A percentile compares a stretch with the other conserved stretches of the same genome.
phyloP scores from a whole-genome alignment of 1,140 invertebrate genomes.

The Caenorhabditis latens region DNA sequence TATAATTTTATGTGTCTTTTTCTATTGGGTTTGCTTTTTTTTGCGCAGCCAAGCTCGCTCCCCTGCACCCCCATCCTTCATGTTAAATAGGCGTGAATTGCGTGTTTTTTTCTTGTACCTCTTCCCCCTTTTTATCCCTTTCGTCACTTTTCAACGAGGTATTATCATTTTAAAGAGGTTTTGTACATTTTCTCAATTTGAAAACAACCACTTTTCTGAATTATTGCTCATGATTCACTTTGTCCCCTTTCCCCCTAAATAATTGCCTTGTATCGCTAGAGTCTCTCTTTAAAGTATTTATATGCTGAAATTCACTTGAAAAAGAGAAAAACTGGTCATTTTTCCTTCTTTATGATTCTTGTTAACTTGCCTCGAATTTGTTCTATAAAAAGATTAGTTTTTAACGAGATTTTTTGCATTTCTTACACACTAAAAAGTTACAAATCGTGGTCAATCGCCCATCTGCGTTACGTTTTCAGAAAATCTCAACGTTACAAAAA shows the following conservation, averaged over 20 bases:
- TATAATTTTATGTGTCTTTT: background rate
- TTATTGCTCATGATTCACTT: slow-evolving; percentile 46
- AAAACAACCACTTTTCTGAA: background rate
- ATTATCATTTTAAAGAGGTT: background rate
- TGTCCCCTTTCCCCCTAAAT: background rate
- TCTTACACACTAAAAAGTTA: background rate
- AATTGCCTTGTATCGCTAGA: background rate
- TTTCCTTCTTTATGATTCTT: slow-evolving; percentile 22
- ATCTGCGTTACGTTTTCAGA: background rate
- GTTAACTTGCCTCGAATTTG: slow-evolving; percentile 28
- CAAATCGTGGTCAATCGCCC: background rate
- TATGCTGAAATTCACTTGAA: slow-evolving; percentile 40
- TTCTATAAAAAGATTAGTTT: slow-evolving; percentile 27
- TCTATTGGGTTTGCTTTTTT: background rate
- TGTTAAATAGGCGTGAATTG: slow-evolving; percentile 44
- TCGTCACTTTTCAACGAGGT: background rate
- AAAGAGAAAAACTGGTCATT: slow-evolving; percentile 17
- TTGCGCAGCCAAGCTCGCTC: background rate
- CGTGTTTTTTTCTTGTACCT: background rate
- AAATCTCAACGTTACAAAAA: background rate
- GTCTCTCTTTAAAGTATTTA: slow-evolving; percentile 29
- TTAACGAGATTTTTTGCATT: background rate
- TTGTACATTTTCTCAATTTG: background rate
- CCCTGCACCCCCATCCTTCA: background rate
- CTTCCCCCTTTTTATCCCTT: background rate